phyloP scores from a whole-genome alignment of 2,888 invertebrate genomes.

The Lasioglossum zephyrum region DNA sequence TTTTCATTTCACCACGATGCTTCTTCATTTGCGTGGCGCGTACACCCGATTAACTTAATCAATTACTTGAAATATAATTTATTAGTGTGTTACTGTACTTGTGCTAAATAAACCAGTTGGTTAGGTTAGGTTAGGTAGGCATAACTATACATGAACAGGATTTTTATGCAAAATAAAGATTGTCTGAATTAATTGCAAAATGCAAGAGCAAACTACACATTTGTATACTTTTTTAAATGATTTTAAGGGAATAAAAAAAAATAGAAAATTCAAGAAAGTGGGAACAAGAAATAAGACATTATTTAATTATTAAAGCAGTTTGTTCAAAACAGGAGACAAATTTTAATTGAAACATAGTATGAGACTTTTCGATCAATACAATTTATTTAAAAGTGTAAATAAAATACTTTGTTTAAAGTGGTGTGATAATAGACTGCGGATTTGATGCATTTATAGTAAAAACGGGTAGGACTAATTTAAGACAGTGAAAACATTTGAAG shows the following conservation, averaged over 20 bases:
- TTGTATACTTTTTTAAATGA: not conserved
- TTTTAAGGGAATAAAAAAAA: not conserved
- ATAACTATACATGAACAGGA: not conserved
- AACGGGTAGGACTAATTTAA: no score
- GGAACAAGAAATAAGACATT: not conserved
- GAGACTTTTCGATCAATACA: not conserved
- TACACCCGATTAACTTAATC: no score
- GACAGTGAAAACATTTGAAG: no score
- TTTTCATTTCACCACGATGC: not conserved
- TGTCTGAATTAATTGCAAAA: not conserved
- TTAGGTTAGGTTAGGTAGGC: no score
- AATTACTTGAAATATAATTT: no score
- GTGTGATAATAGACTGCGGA: no score
- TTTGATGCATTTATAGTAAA: no score
- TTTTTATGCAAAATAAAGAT: not conserved
- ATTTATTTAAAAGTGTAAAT: not conserved
- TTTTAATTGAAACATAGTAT: not conserved
- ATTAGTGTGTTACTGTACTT: no score
- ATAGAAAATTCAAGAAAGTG: not conserved
- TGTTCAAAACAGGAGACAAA: not conserved
- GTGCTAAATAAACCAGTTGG: no score
- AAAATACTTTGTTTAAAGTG: no score
- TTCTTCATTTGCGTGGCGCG: not conserved
- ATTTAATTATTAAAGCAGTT: not conserved
- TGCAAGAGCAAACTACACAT: not conserved